Evolutionary conservation across 2,888 invertebrate genomes (phyloP).

Genomic region (Hirtodrosophila trivittata): DNA sequence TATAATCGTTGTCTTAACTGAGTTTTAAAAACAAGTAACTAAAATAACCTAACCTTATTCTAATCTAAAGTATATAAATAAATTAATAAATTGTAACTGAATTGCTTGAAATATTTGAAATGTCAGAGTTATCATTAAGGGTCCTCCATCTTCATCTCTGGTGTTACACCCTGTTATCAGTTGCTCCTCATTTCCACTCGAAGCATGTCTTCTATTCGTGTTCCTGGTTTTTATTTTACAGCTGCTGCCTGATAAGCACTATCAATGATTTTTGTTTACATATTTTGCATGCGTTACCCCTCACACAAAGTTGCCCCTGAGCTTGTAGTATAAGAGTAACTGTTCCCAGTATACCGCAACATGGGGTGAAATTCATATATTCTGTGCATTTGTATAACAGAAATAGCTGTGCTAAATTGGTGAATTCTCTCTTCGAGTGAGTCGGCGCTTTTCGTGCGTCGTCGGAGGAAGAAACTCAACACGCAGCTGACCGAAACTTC

Average conservation of each 20-base stretch:
- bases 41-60: no score
- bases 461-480: conserved; percentile 40
- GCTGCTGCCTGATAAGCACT: conserved; percentile 59
- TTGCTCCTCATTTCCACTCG: conserved; percentile 37
- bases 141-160: conserved; percentile 21
- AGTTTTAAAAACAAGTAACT: no score
- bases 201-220: conserved; percentile 6
- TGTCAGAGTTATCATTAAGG: no score
- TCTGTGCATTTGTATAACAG: conserved; percentile 33
- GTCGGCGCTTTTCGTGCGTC: conserved; percentile 46
- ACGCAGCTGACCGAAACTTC: conserved; percentile 56
- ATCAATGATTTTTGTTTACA: conserved; percentile 54
- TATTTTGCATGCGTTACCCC: conserved; percentile 34
- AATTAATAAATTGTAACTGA: no score
- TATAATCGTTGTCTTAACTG: no score
- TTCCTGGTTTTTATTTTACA: conserved; percentile 14
- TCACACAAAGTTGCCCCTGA: not conserved
- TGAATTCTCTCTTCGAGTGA: conserved; percentile 8
- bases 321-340: conserved; percentile 28
- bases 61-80: no score
- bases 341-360: conserved; percentile 44
- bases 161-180: conserved; percentile 50
- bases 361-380: conserved; percentile 1
- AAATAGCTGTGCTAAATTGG: conserved; percentile 2
- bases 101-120: no score